phyloP scores from a whole-genome alignment of 2,113 vertebrate genomes.

The Semnopithecus entellus region DNA sequence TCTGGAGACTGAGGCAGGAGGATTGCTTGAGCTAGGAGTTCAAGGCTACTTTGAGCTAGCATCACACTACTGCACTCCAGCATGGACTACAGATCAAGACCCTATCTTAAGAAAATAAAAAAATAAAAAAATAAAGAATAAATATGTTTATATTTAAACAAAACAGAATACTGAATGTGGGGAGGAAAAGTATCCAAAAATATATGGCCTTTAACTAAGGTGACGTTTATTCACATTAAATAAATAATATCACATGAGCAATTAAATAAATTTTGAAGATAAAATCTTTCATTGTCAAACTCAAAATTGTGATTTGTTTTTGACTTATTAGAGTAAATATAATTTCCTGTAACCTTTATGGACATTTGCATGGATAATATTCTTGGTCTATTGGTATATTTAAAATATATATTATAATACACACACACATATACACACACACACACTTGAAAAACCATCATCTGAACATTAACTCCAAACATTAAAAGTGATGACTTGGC shows the following conservation, averaged over 20 bases:
- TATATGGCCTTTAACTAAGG: neutral
- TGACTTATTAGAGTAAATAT: conserved; percentile 16
- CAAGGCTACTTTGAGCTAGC: too few species aligned
- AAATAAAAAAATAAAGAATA: too few species aligned
- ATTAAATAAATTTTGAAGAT: conserved; percentile 26
- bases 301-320: conserved; percentile 21
- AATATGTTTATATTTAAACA: neutral
- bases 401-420: neutral
- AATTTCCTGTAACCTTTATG: neutral
- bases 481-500: neutral
- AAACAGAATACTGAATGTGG: neutral
- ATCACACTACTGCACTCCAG: too few species aligned
- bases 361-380: neutral
- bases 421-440: too few species aligned
- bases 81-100: too few species aligned
- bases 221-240: neutral
- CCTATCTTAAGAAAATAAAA: too few species aligned
- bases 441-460: neutral
- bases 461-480: neutral
- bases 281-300: neutral
- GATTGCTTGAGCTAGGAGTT: too few species aligned
- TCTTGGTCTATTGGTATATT: neutral
- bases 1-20: too few species aligned
- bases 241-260: neutral
- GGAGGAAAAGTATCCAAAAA: neutral